phyloP scores from a whole-genome alignment of 1,140 invertebrate genomes.

The Nixonia krombeini region DNA sequence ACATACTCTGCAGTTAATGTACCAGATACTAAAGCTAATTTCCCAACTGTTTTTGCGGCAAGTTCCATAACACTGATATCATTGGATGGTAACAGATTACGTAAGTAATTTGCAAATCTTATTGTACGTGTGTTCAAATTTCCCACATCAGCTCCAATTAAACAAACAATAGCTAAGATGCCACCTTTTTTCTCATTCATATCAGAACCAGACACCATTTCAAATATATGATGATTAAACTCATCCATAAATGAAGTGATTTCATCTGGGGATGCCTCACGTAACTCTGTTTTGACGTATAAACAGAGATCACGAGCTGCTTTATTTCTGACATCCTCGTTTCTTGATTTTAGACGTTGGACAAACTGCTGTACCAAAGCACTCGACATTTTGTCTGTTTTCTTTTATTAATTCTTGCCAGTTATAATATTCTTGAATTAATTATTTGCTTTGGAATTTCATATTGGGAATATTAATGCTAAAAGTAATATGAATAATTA shows the following conservation, averaged over 20 bases:
- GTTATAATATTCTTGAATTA: too few relatives aligned
- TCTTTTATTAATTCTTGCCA: too few relatives aligned
- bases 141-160: conserved; percentile 93
- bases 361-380: conserved; percentile 85
- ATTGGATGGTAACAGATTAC: conserved; percentile 89
- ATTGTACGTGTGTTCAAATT: conserved; percentile 91
- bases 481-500: too few relatives aligned
- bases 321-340: conserved; percentile 87
- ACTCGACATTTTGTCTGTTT: conserved; percentile 70
- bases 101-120: conserved; percentile 92
- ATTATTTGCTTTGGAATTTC: too few relatives aligned
- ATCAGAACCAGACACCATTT: conserved; percentile 94
- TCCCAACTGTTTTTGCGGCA: conserved; percentile 94
- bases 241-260: conserved; percentile 92
- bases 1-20: conserved; percentile 96
- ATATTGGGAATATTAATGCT: too few relatives aligned
- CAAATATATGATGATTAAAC: conserved; percentile 95
- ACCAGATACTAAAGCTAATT: conserved; percentile 90
- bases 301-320: conserved; percentile 89
- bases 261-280: conserved; percentile 93
- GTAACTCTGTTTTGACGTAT: conserved; percentile 92
- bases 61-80: conserved; percentile 96
- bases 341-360: conserved; percentile 88
- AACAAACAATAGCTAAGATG: conserved; percentile 93
- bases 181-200: conserved; percentile 96